Base-by-base conservation (phyloP, 2,113 vertebrate genomes). In the Cichladusa arquata region DNA sequence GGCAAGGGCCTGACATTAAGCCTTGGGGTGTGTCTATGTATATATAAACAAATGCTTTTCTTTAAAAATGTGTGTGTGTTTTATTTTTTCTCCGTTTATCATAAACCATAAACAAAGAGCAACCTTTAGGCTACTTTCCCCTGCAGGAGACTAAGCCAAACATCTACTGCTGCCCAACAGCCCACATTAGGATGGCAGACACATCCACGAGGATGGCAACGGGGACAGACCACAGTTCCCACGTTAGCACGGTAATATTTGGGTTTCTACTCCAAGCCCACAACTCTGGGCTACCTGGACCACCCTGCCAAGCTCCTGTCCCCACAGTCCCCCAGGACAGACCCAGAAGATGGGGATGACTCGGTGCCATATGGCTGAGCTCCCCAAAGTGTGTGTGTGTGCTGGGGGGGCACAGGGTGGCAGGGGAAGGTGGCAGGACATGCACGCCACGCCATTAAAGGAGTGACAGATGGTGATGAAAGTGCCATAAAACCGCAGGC, bases 401-500 rank as follows among this genome's bases (percentile, higher is more conserved):
- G 14, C 24, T 34, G 62, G 72, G 33, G 70, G 53, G 29, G 34
- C 42, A 26, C 76, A 29, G 58, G 72, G 84, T 53, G 92, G 53
- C 79, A 76, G 78, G 77, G 33, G 76, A 93, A 92, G 92, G 93
- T 91, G 94, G 88, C 93, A 93, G 70, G 90, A 81, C 3, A 2
- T 1, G 2, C 79, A 91, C 29, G 7, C 73, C 51, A 51, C 12
- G 50, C 88, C 81, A 88, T 87, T 78, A 88, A 73, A 91, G 88
- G 70, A 90, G 77, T 92, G 88, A 97, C 96, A 97, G 92, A 97
- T 97, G 96, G 96, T 71, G 90, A 95, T 81, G 80, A 83, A 97
- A 95, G 95, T 73, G 86, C 91, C 92, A 81, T 93, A 95, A 97
- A 96, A 93, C 87, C 3, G 2, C 70, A 81, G 82, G 88, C 86